Conservation (phyloP, 2,113 vertebrate species). For the Zapornia atra region DNA sequence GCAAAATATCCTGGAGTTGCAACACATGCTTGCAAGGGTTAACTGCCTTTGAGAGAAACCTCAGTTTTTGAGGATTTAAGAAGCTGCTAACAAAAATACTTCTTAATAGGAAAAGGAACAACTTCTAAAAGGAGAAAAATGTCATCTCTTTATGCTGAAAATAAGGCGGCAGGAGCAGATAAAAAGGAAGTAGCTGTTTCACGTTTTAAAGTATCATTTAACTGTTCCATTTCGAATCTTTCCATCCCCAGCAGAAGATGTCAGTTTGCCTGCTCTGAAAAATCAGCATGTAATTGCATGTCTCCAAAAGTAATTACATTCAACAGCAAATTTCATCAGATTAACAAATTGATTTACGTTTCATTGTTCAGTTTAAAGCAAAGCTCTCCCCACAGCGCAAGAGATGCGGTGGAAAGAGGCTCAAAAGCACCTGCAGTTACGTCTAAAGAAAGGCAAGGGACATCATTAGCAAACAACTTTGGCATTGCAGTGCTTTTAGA, state of each 20-base stretch:
- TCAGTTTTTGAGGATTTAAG: neutral
- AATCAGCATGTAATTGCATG: constrained; percentile 42
- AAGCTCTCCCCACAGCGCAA: neutral
- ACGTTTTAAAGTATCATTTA: constrained; percentile 37
- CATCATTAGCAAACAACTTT: constrained; percentile 16
- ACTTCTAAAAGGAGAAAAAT: constrained; percentile 36
- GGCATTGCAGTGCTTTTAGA: neutral
- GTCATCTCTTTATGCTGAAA: neutral
- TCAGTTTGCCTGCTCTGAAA: constrained; percentile 32
- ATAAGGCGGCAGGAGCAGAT: constrained; percentile 23
- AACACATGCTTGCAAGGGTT: neutral
- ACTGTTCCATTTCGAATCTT: constrained; percentile 30
- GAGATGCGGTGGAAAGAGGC: neutral
- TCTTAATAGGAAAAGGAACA: neutral
- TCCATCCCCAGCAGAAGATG: constrained; percentile 30
- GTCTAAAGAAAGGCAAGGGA: constrained; percentile 5
- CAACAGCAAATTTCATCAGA: constrained; percentile 55
- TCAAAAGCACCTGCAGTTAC: neutral
- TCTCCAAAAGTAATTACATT: constrained; percentile 61
- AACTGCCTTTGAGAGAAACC: neutral
- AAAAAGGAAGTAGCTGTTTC: constrained; percentile 64
- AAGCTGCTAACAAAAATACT: constrained; percentile 5
- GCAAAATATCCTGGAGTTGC: neutral
- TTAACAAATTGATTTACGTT: constrained; percentile 60
- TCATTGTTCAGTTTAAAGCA: neutral